Conservation (phyloP, 2,888 invertebrate genomes). For the Synergus gifuensis region DNA sequence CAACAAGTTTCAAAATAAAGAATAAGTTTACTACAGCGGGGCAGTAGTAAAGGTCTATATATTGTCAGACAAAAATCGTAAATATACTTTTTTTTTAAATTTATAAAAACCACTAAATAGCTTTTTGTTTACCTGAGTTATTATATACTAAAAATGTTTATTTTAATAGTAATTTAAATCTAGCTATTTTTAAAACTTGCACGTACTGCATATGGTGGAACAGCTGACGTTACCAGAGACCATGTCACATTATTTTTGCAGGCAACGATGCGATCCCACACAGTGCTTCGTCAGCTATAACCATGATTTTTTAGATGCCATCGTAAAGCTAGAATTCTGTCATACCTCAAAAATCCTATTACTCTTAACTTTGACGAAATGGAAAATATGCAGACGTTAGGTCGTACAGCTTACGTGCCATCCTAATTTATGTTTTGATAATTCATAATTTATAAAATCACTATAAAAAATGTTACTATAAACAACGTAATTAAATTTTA, state of each 20-base stretch:
- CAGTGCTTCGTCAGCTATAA: conserved; percentile 70
- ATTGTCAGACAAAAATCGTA: too few species aligned
- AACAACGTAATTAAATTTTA: too few species aligned
- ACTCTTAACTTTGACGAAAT: conserved; percentile 17
- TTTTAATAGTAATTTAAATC: not conserved
- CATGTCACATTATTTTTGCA: conserved; percentile 73
- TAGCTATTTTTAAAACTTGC: conserved; percentile 1
- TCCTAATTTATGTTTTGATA: too few species aligned
- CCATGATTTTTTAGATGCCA: conserved; percentile 58
- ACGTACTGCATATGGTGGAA: conserved; percentile 53
- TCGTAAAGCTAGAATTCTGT: conserved; percentile 51
- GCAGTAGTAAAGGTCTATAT: too few species aligned
- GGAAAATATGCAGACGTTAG: not conserved
- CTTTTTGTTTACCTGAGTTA: too few species aligned
- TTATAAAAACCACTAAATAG: not conserved
- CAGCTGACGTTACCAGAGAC: conserved; percentile 69
- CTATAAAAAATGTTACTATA: too few species aligned
- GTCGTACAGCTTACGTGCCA: not conserved
- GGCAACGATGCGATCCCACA: conserved; percentile 68
- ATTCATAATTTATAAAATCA: too few species aligned
- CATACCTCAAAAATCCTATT: conserved; percentile 33
- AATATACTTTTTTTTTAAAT: not conserved
- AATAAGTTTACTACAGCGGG: not conserved
- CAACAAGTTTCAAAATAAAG: not conserved
- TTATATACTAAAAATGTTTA: not conserved